Conservation (phyloP, 2,888 invertebrate species). For the Eristalinus sepulchralis region DNA sequence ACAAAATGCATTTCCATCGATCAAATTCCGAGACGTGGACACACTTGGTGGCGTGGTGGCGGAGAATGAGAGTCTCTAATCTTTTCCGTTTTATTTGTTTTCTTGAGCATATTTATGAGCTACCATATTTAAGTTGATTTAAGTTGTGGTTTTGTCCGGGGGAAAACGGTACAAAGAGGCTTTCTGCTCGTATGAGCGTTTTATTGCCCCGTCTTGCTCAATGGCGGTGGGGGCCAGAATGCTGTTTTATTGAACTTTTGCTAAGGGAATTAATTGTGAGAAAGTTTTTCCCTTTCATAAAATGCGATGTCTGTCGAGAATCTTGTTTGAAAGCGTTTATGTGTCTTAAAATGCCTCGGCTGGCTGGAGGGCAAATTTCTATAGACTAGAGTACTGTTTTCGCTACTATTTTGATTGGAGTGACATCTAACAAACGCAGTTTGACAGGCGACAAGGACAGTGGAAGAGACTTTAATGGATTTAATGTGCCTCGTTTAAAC, state of each 20-base stretch:
- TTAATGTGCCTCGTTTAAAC: too few relatives aligned
- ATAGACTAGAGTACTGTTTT: too few relatives aligned
- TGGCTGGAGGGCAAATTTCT: not conserved
- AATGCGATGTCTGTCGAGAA: too few relatives aligned
- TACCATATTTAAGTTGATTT: conserved; percentile 4
- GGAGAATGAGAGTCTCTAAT: not conserved
- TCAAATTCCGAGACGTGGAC: not conserved
- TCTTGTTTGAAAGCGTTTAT: not conserved
- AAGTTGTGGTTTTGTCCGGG: not conserved
- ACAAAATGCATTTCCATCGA: conserved; percentile 13
- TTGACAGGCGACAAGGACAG: not conserved
- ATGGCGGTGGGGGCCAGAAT: not conserved
- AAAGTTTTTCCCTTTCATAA: too few relatives aligned
- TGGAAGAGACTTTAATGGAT: not conserved
- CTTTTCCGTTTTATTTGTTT: not conserved
- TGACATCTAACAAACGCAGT: not conserved
- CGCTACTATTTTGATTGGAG: not conserved
- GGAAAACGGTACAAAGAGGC: not conserved
- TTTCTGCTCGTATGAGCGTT: not conserved
- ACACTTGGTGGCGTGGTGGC: not conserved
- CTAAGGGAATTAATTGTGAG: not conserved
- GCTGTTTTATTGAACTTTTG: not conserved
- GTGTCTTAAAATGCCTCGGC: not conserved
- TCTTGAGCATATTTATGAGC: not conserved
- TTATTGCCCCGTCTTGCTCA: not conserved